Evolutionary conservation across 1,140 invertebrate genomes (phyloP), one percentile per base, ranked within the genome.

Genomic region (Cyrtorhinus lividipennis): DNA sequence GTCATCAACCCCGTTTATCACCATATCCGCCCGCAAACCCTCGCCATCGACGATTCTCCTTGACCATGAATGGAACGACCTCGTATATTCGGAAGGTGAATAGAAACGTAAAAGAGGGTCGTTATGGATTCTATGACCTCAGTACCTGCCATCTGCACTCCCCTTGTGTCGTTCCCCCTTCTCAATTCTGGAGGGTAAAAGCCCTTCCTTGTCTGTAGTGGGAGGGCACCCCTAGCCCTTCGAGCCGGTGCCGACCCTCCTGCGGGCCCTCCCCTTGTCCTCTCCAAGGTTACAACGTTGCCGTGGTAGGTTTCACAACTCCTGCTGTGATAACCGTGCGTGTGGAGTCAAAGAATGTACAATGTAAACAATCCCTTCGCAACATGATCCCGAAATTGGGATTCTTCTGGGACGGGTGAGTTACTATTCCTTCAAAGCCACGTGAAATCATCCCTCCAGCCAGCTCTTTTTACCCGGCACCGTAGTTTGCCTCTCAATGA

Each of bases 171-270:
- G 30, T 8, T 38, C 30, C 30, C 30, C 30, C 30, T 38, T 22
- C 48, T 53, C 48, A 53, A 13, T 53, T 53, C 48, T 20, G 48
- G 10, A 22, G 48, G 48, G 48, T 53, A 20, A 53, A 20, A 53
- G 48, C 48, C 48, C 48, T 53, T 22, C 48, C 48, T 53, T 53
- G 48, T 53, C 20, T 53, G 10, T 53, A 53, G 48, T 53, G 48
- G 48, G 48, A 53, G 48, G 10, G 48, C 10, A 20, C 10, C 8
- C 8, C 38, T 44, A n/a, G 38, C n/a, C 8, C 8, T 44, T 8
- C 8, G n/a, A n/a, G 8, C 8, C 38, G 38, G 8, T 44, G 38
- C 12, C 48, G 18, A 53, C 48, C 20, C 48, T 53, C 48, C 48
- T 53, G 48, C 20, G 48, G 48, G 20, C n/a, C 38, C n/a, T 10